Conservation (phyloP, 2,113 vertebrate genomes). For the Epinephelus cyanopodus region DNA sequence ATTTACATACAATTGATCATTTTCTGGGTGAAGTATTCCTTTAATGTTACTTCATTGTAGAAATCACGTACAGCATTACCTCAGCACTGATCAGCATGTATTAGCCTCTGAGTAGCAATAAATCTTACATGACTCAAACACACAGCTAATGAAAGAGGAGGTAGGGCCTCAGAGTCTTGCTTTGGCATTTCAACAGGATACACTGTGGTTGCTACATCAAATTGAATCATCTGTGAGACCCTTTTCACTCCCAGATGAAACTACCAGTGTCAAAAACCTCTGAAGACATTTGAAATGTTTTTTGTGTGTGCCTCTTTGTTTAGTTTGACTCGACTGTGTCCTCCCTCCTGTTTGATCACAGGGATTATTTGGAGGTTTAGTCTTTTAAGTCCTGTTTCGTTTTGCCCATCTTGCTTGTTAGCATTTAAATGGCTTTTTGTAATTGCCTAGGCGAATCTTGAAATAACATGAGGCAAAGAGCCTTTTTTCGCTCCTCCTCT, state of each 20-base stretch:
- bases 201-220: background rate
- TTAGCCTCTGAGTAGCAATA: background rate
- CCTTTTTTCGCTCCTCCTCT: conserved; percentile 13
- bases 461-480: conserved; percentile 51
- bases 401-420: conserved; percentile 59
- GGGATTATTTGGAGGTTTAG: conserved; percentile 53
- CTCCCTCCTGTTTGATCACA: conserved; percentile 47
- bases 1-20: no score
- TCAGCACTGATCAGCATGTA: background rate
- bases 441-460: conserved; percentile 55
- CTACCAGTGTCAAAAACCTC: background rate
- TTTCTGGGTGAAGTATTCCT: no score
- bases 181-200: background rate
- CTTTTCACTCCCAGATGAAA: background rate
- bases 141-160: background rate
- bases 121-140: background rate
- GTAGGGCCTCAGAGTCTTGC: no score
- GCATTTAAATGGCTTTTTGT: conserved; percentile 70
- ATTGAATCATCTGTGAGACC: background rate
- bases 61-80: background rate
- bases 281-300: background rate
- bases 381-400: conserved; percentile 52
- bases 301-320: conserved; percentile 11
- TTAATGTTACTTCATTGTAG: background rate
- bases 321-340: background rate